Base-by-base conservation (phyloP, 2,113 vertebrate species). In the Myodes glareolus region DNA sequence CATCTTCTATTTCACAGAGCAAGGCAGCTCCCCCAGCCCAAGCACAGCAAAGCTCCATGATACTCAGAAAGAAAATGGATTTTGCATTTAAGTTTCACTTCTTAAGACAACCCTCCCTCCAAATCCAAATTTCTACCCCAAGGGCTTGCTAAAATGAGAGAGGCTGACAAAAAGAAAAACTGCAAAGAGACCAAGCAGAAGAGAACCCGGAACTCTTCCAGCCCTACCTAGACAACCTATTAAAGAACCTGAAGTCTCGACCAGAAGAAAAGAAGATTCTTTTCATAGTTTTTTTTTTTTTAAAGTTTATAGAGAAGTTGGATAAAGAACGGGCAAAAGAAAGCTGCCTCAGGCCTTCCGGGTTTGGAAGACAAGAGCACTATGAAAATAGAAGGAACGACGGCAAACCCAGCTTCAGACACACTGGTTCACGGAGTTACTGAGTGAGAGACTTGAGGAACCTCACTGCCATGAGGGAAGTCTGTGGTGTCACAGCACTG, bases 361-460 rank as follows among this genome's bases (percentile, higher is more conserved):
- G 31, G 58, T 85, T 78, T 93, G 52, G 65, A 3, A 94, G 55
- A 63, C 95, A 93, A 0, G 2, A 67, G 58, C 68, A 88, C 78
- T 45, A 84, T 50, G 88, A 72, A 86, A 93, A 94, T 5, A 33
- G 80, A 45, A 92, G 96, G 50, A 78, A 84, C 50, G 36, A 93
- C 1, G 33, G 25, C 45, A 33, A 92, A 88, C 33, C 86, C 21
- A 27, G 10, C 65, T 89, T 52, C 84, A 63, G 82, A 88, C 19
- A 50, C 39, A 45, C 0, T 31, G 29, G n/a, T 39, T 87, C 67
- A 75, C 2, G 1, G 58, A 92, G 75, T 77, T 90, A 31, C 84
- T 55, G n/a, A 77, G 77, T 84, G 16, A 52, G 68, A 70, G 68
- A 80, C 90, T 33, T 91, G 80, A 91, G 95, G 96, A 94, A 97